Base-by-base conservation (phyloP, 1,140 invertebrate genomes). In the Macrosteles quadrilineatus region DNA sequence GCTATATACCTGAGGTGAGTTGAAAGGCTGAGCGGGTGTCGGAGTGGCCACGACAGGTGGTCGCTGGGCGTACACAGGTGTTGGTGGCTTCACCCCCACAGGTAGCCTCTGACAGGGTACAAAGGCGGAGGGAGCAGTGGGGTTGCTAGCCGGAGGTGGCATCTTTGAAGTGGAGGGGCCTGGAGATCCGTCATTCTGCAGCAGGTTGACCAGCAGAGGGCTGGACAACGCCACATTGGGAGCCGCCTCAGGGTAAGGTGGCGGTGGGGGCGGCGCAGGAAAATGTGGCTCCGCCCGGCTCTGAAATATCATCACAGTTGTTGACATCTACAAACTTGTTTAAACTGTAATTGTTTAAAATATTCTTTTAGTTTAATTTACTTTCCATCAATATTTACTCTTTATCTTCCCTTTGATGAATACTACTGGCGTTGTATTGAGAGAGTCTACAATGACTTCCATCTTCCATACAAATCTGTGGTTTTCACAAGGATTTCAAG, bases 191-290 rank as follows among this genome's bases (percentile, higher is more conserved):
- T 95, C 93, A 78, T 93, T 96, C 83, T 96, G 94, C 73, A 97
- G 82, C 67, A 97, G 81, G 82, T 97, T 97, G 1, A 97, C 94
- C 50, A 97, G 83, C 65, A 97, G 81, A n/a, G 94, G 94, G 80
- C 93, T 95, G 69, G 93, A 92, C 75, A 93, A 85, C 23, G 90
- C 90, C 32, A 90, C 86, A 75, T 86, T 72, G 67, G 66, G 30
- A 36, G 70, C 40, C 64, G 67, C 59, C 31, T 64, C 81, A 47
- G 84, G 81, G 77, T 84, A 84, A 63, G 83, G 82, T 70, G 82
- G 82, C 32, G 83, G 82, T 67, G 80, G 81, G 73, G 83, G 82
- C 70, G 82, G 82, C 36, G 83, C 81, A 67, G 80, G 81, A 73
- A 78, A 79, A 74, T 70, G 73, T 70, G 73, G 19, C 50, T 57